Conservation (phyloP, 1,140 invertebrate genomes). For the Lepidurus couesii region DNA sequence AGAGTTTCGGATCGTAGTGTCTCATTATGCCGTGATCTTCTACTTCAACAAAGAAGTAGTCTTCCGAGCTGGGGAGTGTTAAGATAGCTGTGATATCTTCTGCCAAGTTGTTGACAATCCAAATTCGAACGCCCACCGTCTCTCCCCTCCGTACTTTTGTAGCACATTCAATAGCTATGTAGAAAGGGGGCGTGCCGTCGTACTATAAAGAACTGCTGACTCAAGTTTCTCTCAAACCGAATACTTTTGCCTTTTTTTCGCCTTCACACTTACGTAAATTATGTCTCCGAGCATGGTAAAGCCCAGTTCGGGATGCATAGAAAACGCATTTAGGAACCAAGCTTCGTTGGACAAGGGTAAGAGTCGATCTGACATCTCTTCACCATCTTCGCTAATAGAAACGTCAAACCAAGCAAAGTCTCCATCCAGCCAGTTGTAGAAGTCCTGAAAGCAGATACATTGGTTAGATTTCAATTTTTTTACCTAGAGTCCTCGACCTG, state of each 20-base stretch:
- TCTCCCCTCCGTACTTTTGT: conserved; percentile 50
- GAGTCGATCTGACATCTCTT: conserved; percentile 44
- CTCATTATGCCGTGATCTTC: conserved; percentile 51
- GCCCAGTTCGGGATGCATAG: conserved; percentile 46
- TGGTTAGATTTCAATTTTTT: background rate
- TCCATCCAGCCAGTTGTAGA: conserved; percentile 36
- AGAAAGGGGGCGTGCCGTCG: conserved; percentile 50
- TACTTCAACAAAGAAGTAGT: conserved; percentile 54
- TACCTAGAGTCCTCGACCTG: background rate
- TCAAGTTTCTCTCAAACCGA: no score
- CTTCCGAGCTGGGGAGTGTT: conserved; percentile 43
- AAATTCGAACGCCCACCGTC: conserved; percentile 50
- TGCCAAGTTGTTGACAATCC: conserved; percentile 53
- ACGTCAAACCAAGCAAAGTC: conserved; percentile 50
- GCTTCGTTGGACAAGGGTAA: conserved; percentile 45
- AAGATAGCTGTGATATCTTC: conserved; percentile 43
- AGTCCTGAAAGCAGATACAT: conserved; percentile 25
- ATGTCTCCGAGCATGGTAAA: conserved; percentile 43
- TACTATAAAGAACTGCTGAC: no score
- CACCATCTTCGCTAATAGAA: conserved; percentile 46
- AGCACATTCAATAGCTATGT: conserved; percentile 53
- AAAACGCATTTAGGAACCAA: conserved; percentile 49
- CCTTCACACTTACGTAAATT: background rate
- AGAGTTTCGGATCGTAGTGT: conserved; percentile 47
- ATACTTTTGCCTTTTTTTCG: no score